Percentiles rank a stretch among this genome's conserved stretches.
Evolutionary conservation across 2,113 vertebrate genomes (phyloP).

Genomic region (Psilopsiagon aymara): DNA sequence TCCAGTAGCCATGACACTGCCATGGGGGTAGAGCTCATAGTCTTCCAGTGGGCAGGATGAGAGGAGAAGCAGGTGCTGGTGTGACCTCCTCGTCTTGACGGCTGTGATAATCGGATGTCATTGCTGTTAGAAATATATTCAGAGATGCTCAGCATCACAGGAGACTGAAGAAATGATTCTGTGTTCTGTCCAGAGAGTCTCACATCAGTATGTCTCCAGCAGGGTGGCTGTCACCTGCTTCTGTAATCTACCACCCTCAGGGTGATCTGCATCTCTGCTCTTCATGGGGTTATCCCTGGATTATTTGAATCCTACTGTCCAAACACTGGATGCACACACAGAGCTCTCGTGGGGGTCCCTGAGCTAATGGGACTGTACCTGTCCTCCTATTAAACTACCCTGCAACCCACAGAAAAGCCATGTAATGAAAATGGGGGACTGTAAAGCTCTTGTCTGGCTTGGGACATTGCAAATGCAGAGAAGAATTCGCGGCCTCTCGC

Average conservation of each 20-base stretch:
- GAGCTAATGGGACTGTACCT: not conserved
- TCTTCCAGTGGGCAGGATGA: not conserved
- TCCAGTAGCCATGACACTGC: not conserved
- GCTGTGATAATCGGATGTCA: fast-evolving
- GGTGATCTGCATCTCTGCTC: not conserved
- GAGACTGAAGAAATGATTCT: not conserved
- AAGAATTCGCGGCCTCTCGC: not conserved
- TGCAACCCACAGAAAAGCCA: not conserved
- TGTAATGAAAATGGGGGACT: not conserved
- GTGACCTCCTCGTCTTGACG: not conserved
- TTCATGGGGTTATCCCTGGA: not conserved
- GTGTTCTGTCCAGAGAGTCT: not conserved
- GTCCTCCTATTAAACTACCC: not conserved
- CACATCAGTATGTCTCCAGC: not conserved
- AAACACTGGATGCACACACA: not conserved
- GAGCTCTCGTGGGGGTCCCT: not conserved
- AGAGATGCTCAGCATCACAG: not conserved
- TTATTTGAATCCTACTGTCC: not conserved
- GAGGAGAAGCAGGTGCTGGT: not conserved
- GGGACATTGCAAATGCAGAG: slow-evolving; percentile 12
- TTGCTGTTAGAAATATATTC: not conserved
- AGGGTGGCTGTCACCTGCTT: not conserved
- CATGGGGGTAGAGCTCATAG: fast-evolving
- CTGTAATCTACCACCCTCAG: not conserved
- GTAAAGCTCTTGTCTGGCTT: slow-evolving; percentile 10